A percentile compares a stretch with the other conserved stretches of the same genome.
Evolutionary conservation across 2,113 vertebrate genomes (phyloP).

Genomic region (Sciurus niger): DNA sequence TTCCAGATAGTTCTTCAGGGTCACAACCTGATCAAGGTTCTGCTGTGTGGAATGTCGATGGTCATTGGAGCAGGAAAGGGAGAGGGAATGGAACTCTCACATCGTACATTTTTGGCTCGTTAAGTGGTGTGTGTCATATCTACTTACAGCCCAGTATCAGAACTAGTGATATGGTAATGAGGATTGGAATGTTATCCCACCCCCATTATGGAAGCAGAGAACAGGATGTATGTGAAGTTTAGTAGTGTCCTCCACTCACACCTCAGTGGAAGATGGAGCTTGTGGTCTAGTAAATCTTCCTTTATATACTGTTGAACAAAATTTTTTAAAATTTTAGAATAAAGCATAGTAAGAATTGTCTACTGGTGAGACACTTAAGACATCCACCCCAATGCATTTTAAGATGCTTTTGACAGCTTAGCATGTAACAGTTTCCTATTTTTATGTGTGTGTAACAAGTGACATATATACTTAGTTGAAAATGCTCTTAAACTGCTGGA

Average conservation of each 20-base stretch:
- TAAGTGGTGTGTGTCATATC: background rate
- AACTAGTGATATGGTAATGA: background rate
- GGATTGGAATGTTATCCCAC: background rate
- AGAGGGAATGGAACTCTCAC: background rate
- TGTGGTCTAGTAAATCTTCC: background rate
- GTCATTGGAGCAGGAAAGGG: background rate
- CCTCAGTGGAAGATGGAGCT: background rate
- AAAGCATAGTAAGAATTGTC: background rate
- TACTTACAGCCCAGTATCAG: background rate
- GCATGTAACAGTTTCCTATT: background rate
- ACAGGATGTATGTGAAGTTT: background rate
- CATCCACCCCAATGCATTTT: background rate
- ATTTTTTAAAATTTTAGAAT: background rate
- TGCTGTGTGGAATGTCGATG: background rate
- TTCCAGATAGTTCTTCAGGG: background rate
- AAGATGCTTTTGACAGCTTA: background rate
- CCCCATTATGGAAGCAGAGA: background rate
- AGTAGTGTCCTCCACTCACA: background rate
- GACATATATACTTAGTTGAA: background rate
- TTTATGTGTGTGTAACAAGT: slow-evolving; percentile 2
- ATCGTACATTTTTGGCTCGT: background rate
- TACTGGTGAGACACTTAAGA: background rate
- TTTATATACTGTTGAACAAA: background rate
- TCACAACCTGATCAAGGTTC: background rate
- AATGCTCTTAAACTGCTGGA: slow-evolving; percentile 16